These are phyloP conservation scores for Boleophthalmus pectinirostris DNA, from an alignment of 2,113 vertebrate genomes.

Conservation along the genomic window DNA sequence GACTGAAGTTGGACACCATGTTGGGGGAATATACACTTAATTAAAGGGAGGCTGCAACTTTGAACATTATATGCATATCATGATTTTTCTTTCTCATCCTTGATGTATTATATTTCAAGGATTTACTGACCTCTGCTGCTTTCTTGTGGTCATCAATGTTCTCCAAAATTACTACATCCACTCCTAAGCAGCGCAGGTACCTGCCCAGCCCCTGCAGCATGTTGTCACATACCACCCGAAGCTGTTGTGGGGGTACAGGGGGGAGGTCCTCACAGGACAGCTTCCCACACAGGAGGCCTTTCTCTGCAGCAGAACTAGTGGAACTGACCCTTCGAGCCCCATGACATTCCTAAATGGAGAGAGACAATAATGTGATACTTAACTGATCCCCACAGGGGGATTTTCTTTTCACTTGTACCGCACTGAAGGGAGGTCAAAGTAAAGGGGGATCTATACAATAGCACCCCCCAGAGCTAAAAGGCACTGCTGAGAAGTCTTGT, in stretches of 20 bases:
- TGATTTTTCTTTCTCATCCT: not conserved
- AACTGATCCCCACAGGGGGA: conserved; percentile 65
- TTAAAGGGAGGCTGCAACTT: not conserved
- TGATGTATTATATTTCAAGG: not conserved
- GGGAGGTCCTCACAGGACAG: conserved; percentile 40
- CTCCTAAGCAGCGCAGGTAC: conserved; percentile 84
- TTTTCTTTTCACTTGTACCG: conserved; percentile 69
- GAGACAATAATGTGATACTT: conserved; percentile 75
- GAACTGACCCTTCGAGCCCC: conserved; percentile 68
- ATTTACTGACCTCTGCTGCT: conserved; percentile 81
- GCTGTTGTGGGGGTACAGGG: conserved; percentile 69
- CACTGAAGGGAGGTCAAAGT: conserved; percentile 59
- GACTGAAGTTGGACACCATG: not conserved
- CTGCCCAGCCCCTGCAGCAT: conserved; percentile 89
- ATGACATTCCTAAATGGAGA: conserved; percentile 74
- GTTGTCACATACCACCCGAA: conserved; percentile 86
- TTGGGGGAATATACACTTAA: too few relatives aligned
- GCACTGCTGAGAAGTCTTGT: conserved; percentile 53
- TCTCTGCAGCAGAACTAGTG: conserved; percentile 43
- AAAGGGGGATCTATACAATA: conserved; percentile 58
- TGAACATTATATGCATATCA: not conserved
- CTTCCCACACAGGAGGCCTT: conserved; percentile 51
- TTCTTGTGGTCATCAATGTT: conserved; percentile 81
- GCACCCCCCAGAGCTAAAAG: conserved; percentile 60
- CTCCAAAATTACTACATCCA: conserved; percentile 81